phyloP scores from a whole-genome alignment of 2,888 invertebrate species.

The Aethes cnicana region DNA sequence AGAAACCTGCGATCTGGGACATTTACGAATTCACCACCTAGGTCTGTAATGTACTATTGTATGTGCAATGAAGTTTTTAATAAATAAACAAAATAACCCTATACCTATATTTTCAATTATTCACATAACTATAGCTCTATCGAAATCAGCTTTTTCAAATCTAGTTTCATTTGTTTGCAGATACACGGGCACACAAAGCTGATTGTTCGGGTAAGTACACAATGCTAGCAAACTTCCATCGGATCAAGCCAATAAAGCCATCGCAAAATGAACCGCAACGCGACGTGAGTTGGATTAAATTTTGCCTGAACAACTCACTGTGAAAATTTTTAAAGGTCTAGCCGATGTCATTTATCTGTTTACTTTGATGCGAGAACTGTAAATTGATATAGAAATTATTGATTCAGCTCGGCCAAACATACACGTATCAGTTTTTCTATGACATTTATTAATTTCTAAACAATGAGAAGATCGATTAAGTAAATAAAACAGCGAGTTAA shows the following conservation, averaged over 20 bases:
- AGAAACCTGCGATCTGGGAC: too few relatives aligned
- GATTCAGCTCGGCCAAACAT: background rate
- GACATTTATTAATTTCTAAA: background rate
- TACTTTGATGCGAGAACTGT: background rate
- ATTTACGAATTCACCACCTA: too few relatives aligned
- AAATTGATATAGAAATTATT: background rate
- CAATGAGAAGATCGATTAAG: too few relatives aligned
- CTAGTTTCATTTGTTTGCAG: constrained; percentile 45
- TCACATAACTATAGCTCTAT: too few relatives aligned
- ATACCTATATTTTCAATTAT: background rate
- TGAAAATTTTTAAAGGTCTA: background rate
- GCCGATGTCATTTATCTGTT: background rate
- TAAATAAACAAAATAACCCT: too few relatives aligned
- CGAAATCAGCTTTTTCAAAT: background rate
- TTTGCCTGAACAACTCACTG: background rate
- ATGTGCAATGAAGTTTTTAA: too few relatives aligned
- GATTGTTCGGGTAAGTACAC: constrained; percentile 47
- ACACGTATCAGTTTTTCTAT: background rate
- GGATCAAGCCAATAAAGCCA: background rate
- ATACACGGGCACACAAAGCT: constrained; percentile 37
- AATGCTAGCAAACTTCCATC: background rate
- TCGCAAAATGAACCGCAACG: background rate
- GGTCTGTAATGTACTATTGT: too few relatives aligned
- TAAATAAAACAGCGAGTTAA: too few relatives aligned
- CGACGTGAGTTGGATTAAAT: background rate